Percentiles rank a stretch among this genome's conserved stretches.
These are phyloP conservation scores for Champsocephalus esox DNA, from an alignment of 2,797 vertebrate species.

Conservation along the genomic window DNA sequence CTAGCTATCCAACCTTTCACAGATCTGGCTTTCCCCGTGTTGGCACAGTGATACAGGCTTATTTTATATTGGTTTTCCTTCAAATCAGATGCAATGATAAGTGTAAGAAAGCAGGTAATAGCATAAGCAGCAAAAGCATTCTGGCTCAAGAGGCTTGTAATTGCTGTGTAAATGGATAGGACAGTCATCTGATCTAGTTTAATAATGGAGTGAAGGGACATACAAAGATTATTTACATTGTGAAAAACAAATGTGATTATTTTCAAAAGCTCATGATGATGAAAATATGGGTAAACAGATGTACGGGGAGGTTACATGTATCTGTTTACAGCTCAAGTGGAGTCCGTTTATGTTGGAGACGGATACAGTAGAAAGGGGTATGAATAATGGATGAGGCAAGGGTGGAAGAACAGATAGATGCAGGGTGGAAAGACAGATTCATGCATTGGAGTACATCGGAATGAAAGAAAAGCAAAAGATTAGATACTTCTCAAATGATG, in stretches of 20 bases:
- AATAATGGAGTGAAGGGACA: slow-evolving; percentile 29
- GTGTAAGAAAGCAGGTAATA: slow-evolving; percentile 47
- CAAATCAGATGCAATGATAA: slow-evolving; percentile 54
- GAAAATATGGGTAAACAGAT: slow-evolving; percentile 63
- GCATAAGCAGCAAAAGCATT: slow-evolving; percentile 37
- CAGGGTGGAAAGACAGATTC: slow-evolving; percentile 50
- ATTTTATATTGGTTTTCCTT: slow-evolving; percentile 60
- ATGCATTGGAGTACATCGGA: slow-evolving; percentile 55
- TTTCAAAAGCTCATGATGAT: slow-evolving; percentile 42
- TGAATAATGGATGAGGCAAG: slow-evolving; percentile 68
- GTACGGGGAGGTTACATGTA: slow-evolving; percentile 42
- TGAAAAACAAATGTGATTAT: slow-evolving; percentile 44
- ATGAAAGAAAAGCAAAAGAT: slow-evolving; percentile 48
- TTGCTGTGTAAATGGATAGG: slow-evolving; percentile 56
- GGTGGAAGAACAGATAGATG: slow-evolving; percentile 56
- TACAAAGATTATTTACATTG: slow-evolving; percentile 21
- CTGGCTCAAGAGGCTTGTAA: slow-evolving; percentile 54
- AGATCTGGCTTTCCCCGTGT: slow-evolving; percentile 8
- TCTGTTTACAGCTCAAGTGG: slow-evolving; percentile 67
- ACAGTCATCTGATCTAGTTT: slow-evolving; percentile 30
- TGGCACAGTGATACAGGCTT: slow-evolving; percentile 17
- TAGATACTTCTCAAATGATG: slow-evolving; percentile 32
- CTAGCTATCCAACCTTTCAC: slow-evolving; percentile 1
- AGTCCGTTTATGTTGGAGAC: slow-evolving; percentile 60
- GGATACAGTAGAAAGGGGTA: slow-evolving; percentile 60